phyloP scores from a whole-genome alignment of 2,888 invertebrate genomes.

The Euzetes globulus region DNA sequence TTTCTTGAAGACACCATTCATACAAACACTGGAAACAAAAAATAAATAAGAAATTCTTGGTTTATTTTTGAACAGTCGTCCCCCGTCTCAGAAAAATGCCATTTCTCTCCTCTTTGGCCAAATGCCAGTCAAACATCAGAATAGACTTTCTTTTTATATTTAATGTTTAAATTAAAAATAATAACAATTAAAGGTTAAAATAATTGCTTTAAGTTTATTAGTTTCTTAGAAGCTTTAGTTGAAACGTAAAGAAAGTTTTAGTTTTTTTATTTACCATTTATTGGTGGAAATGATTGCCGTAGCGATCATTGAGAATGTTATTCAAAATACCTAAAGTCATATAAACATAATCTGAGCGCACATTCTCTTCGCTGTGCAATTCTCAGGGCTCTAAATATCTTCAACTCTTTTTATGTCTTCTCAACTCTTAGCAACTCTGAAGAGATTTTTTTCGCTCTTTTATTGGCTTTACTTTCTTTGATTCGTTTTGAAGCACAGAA shows the following conservation, averaged over 20 bases:
- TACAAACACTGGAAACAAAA: neutral
- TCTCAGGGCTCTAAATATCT: neutral
- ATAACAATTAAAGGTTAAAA: no score
- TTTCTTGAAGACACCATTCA: neutral
- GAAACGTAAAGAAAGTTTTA: no score
- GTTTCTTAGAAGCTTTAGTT: no score
- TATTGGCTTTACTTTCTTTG: conserved; percentile 17
- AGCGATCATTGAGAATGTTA: neutral
- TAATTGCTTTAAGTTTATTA: no score
- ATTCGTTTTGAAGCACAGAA: neutral
- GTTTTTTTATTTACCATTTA: no score
- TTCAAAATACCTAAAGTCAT: neutral
- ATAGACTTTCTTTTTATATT: no score
- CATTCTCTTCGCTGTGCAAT: neutral
- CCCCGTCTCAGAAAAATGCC: no score
- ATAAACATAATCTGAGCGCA: neutral
- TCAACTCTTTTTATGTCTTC: neutral
- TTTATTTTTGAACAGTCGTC: no score
- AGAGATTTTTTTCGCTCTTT: conserved; percentile 17
- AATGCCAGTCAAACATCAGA: no score
- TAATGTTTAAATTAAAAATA: no score
- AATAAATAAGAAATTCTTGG: neutral
- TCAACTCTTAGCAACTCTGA: conserved; percentile 17
- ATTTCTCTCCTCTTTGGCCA: no score
- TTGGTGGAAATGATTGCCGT: no score